Evolutionary conservation across 30 jellyfish, hydroid and myxozoan genomes (phyloP).

Genomic region (Aurelia sp.): DNA sequence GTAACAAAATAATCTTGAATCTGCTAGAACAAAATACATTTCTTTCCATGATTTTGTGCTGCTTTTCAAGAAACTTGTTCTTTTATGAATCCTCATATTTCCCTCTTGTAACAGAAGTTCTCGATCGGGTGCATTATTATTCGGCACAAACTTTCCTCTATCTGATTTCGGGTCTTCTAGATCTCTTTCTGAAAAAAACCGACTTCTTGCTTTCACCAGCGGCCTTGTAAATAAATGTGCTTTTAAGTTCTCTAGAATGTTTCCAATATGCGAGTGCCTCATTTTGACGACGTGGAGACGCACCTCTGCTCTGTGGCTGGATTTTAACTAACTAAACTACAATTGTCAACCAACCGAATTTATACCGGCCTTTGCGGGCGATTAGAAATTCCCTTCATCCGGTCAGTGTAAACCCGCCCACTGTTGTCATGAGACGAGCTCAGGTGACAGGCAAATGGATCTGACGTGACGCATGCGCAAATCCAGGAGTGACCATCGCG

Average conservation of each 20-base stretch:
- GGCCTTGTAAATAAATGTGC: slow-evolving; percentile 35
- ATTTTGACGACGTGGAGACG: neutral
- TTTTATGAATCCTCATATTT: slow-evolving; percentile 27
- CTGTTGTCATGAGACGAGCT: slow-evolving; percentile 49
- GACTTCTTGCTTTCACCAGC: slow-evolving; percentile 24
- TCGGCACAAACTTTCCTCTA: neutral
- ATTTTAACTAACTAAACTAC: neutral
- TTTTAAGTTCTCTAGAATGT: slow-evolving; percentile 46
- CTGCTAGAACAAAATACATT: slow-evolving; percentile 52
- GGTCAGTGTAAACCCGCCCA: neutral
- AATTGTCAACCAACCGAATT: neutral
- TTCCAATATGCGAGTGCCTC: slow-evolving; percentile 18
- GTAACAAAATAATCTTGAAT: slow-evolving; percentile 31
- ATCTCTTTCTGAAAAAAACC: slow-evolving; percentile 50
- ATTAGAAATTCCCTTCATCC: slow-evolving; percentile 18
- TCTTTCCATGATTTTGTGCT: slow-evolving; percentile 53
- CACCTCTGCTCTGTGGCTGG: neutral
- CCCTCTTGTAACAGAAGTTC: slow-evolving; percentile 41
- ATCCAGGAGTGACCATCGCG: neutral
- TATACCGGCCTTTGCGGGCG: neutral
- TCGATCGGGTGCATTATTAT: neutral
- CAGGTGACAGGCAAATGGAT: slow-evolving; percentile 61
- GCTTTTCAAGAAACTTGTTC: slow-evolving; percentile 32
- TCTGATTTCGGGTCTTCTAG: slow-evolving; percentile 22
- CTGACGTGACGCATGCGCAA: slow-evolving; percentile 34